Evolutionary conservation across 2,888 invertebrate species (phyloP).

Genomic region (Xanthia icteritia): DNA sequence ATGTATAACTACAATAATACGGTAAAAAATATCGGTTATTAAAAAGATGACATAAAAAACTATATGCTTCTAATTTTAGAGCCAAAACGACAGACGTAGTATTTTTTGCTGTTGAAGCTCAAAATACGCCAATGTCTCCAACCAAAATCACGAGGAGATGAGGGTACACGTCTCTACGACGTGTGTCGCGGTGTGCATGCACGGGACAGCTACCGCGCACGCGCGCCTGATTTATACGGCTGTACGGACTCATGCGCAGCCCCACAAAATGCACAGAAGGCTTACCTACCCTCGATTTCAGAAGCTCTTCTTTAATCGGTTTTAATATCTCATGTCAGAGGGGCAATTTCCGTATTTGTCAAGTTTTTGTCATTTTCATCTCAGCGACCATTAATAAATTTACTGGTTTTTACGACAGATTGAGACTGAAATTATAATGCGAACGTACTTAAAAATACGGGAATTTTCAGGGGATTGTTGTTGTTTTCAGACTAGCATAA

Average conservation of each 20-base stretch:
- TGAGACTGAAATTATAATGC: no score
- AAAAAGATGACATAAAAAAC: background rate
- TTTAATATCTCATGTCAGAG: background rate
- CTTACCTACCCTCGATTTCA: background rate
- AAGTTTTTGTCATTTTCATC: no score
- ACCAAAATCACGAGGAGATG: conserved; percentile 56
- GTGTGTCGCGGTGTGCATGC: conserved; percentile 57
- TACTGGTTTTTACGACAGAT: no score
- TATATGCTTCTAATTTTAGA: background rate
- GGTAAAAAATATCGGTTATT: background rate
- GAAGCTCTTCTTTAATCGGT: background rate
- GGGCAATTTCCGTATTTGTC: no score
- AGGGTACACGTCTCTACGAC: conserved; percentile 53
- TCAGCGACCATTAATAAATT: no score
- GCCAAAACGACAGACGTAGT: background rate
- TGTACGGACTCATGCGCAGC: conserved; percentile 36
- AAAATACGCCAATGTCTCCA: conserved; percentile 5
- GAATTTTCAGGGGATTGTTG: no score
- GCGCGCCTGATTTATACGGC: conserved; percentile 74
- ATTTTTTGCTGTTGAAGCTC: background rate
- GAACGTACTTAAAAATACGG: no score
- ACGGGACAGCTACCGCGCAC: conserved; percentile 71
- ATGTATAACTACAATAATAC: background rate
- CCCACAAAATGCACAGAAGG: conserved; percentile 25
- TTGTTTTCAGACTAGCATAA: no score